Conservation (phyloP, 2,113 vertebrate species). For the Clarias batrachus region DNA sequence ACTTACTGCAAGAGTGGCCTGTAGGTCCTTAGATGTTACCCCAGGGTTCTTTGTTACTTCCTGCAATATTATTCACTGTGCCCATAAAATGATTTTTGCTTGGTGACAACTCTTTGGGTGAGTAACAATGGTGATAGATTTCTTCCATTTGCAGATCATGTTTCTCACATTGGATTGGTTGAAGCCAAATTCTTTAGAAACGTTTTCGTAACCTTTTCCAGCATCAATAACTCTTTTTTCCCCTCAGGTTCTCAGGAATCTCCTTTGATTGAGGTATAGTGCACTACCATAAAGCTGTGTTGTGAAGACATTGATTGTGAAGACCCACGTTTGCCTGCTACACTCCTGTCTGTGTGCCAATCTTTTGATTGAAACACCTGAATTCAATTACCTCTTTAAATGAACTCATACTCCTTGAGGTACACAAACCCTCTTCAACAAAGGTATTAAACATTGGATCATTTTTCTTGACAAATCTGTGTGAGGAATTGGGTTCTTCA, state of each 20-base stretch:
- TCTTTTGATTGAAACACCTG: neutral
- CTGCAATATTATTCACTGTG: neutral
- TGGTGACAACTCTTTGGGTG: neutral
- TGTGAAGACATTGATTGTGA: neutral
- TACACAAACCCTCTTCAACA: neutral
- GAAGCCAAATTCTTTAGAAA: neutral
- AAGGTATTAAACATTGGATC: neutral
- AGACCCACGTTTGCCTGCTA: neutral
- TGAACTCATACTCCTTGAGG: neutral
- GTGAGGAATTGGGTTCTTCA: neutral
- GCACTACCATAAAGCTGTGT: neutral
- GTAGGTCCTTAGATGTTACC: neutral
- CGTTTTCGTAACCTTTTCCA: neutral
- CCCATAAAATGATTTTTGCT: neutral
- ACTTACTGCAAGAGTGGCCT: neutral
- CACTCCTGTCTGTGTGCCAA: neutral
- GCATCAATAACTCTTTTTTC: neutral
- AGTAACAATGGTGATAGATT: neutral
- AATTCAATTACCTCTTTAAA: neutral
- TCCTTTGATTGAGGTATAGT: neutral
- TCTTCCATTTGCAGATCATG: neutral
- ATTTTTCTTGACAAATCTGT: neutral
- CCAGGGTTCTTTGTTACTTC: neutral
- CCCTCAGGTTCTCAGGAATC: neutral
- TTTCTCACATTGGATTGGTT: neutral